A percentile compares a stretch with the other conserved stretches of the same genome.
Evolutionary conservation across 2,888 invertebrate species (phyloP).

Genomic region (Leucania comma): DNA sequence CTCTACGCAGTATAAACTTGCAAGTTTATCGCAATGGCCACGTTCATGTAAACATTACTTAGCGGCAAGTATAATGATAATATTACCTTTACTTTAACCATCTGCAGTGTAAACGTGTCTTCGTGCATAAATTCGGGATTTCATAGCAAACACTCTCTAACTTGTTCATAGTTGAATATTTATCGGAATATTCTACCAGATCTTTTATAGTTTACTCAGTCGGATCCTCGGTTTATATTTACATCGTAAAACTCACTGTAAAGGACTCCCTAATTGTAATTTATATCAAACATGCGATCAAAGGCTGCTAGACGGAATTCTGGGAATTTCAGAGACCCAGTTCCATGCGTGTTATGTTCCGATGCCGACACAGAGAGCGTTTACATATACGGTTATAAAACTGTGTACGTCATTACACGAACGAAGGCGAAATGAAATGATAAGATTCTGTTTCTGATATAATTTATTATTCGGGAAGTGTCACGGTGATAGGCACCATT

Average conservation of each 20-base stretch:
- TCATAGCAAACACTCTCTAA: conserved; percentile 12
- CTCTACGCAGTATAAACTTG: conserved; percentile 8
- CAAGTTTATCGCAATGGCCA: conserved; percentile 33
- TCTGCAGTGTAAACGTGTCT: conserved; percentile 28
- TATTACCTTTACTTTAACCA: conserved; percentile 23
- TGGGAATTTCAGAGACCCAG: conserved; percentile 20
- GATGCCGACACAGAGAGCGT: conserved; percentile 14
- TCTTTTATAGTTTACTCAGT: conserved; percentile 8
- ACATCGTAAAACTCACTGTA: conserved; percentile 3
- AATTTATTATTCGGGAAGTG: conserved; percentile 48
- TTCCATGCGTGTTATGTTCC: conserved; percentile 18
- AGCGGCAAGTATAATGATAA: conserved; percentile 30
- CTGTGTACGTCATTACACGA: conserved; percentile 43
- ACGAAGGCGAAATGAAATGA: conserved; percentile 45
- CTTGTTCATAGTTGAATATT: conserved; percentile 18
- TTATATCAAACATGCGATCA: conserved; percentile 33
- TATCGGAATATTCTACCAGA: neutral
- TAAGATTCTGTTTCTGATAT: conserved; percentile 41
- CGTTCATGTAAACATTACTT: conserved; percentile 26
- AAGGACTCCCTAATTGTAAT: conserved; percentile 16
- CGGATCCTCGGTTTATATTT: neutral
- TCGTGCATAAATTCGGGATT: conserved; percentile 28
- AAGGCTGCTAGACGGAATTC: conserved; percentile 27
- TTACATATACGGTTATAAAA: conserved; percentile 46
- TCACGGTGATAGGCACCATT: conserved; percentile 40